Conservation (phyloP, 2,888 invertebrate genomes). For the Euproctis similis region DNA sequence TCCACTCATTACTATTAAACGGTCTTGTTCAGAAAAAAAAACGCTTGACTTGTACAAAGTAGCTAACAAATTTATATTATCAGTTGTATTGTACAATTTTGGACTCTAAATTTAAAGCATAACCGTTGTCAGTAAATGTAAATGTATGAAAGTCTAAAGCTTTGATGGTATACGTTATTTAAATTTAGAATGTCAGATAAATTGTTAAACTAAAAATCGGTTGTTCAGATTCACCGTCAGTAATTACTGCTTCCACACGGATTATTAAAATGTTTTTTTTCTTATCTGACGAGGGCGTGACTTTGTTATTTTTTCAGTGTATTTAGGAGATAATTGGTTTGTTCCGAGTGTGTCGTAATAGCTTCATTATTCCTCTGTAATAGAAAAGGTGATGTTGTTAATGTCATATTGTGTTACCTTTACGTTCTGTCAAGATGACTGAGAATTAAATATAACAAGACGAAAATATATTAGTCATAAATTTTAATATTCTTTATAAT, state of each 20-base stretch:
- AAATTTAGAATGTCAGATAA: constrained; percentile 65
- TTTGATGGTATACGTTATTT: constrained; percentile 64
- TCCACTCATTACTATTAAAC: constrained; percentile 73
- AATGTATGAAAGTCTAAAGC: too few species aligned
- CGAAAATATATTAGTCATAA: too few species aligned
- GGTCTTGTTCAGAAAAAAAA: constrained; percentile 61
- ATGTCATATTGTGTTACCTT: too few species aligned
- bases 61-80: constrained; percentile 24
- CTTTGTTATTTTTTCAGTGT: constrained; percentile 24
- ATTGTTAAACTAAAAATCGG: constrained; percentile 62
- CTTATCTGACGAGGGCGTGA: constrained; percentile 33
- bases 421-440: too few species aligned
- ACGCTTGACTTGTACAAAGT: constrained; percentile 57
- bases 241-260: constrained; percentile 57
- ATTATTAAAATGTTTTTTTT: constrained; percentile 43
- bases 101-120: constrained; percentile 15
- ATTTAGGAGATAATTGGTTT: constrained; percentile 21
- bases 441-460: too few species aligned
- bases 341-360: constrained; percentile 16
- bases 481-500: too few species aligned
- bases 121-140: constrained; percentile 8
- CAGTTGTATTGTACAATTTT: constrained; percentile 11
- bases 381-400: too few species aligned
- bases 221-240: constrained; percentile 63
- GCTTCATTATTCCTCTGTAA: too few species aligned